Evolutionary conservation across 2,113 vertebrate species (phyloP), one percentile per base, ranked within the genome.

Genomic region (Xiphophorus hellerii): DNA sequence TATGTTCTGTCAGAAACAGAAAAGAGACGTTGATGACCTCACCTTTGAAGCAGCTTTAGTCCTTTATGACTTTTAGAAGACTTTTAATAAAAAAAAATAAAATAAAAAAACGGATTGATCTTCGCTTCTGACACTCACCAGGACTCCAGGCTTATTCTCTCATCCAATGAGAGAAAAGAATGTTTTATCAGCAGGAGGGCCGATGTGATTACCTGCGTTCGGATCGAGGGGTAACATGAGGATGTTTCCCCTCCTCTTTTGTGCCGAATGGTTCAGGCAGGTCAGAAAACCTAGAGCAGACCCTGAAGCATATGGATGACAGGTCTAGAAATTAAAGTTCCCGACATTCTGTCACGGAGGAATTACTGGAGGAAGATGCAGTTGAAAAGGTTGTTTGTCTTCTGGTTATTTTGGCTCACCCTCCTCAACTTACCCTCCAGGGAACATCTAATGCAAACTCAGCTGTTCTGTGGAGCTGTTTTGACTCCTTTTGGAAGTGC

Each of bases 181-280:
- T 28, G 28, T 71, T 54, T 15, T 62, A 77, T 70, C 80, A n/a
- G 79, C 72, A 39, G 82, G 78, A 58, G 25, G 12, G 30, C 17
- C n/a, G 69, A 62, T 64, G 69, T 35, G 61, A 62, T 48, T 42
- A 5, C 39, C 8, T 3, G 17, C 8, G 37, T 0, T 0, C 37
- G 0, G 10, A 10, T 6, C 4, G 3, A 42, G 28, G 33, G 69
- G 17, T 37, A 12, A 9, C n/a, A 7, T 8, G 39, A 3, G 14
- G 35, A 65, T 10, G 12, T 30, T 37, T 3, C 61, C 28, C 17
- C 22, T 42, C 17, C 14, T 54, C 15, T 35, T 10, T 12, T 67
- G 51, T n/a, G 15, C 25, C 0, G 39, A 66, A 44, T 20, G 48
- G 60, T 5, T 39, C n/a, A 28, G 69, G 60, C n/a, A 14, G 54